These are phyloP conservation scores for Thaleichthys pacificus DNA, from an alignment of 2,797 vertebrate species.

Conservation along the genomic window DNA sequence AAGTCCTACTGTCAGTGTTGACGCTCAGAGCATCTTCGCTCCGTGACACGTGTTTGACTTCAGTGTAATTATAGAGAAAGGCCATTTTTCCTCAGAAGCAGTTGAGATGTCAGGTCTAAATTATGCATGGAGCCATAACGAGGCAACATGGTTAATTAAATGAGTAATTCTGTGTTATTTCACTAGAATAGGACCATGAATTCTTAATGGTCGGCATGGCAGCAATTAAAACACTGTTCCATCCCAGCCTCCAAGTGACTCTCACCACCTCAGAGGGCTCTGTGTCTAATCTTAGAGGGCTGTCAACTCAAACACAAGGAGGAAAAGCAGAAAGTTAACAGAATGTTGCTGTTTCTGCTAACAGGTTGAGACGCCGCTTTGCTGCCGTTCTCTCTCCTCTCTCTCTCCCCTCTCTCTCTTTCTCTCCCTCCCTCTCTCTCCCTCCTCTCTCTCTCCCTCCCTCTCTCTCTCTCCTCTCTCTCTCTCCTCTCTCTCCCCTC, in stretches of 20 bases:
- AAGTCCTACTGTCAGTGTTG: neutral
- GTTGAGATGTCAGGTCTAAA: slow-evolving; percentile 63
- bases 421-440: neutral
- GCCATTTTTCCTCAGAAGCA: slow-evolving; percentile 41
- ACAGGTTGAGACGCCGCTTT: neutral
- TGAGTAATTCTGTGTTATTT: slow-evolving; percentile 63
- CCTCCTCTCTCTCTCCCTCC: neutral
- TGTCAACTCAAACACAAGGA: neutral
- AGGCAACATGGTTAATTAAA: slow-evolving; percentile 73
- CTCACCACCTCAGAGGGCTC: no score
- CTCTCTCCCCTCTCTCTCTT: no score
- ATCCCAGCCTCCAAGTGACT: neutral
- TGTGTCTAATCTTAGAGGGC: neutral
- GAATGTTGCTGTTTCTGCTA: slow-evolving; percentile 11
- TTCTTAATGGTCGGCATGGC: slow-evolving; percentile 65
- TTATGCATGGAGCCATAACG: slow-evolving; percentile 60
- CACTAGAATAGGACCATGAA: slow-evolving; percentile 62
- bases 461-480: neutral
- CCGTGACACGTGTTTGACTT: slow-evolving; percentile 24
- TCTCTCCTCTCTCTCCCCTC: neutral
- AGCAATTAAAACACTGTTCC: slow-evolving; percentile 59
- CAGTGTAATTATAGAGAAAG: slow-evolving; percentile 35
- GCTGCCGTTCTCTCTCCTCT: neutral
- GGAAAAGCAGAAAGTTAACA: neutral
- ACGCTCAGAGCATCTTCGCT: neutral